Evolutionary conservation across 2,888 invertebrate genomes (phyloP).

Genomic region (Caenorhabditis virilis): DNA sequence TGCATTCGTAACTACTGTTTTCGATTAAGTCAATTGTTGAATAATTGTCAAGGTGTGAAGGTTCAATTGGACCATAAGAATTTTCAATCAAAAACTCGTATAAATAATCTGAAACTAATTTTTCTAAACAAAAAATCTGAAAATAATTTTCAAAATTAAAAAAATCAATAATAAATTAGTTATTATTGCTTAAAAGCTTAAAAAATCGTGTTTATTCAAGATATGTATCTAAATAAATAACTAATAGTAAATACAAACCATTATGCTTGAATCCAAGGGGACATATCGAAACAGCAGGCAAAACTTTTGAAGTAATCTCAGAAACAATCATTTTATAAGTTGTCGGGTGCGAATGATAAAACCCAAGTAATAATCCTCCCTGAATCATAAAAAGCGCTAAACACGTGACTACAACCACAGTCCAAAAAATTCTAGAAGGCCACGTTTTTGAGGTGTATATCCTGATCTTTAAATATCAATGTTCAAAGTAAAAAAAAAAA

Average conservation of each 20-base stretch:
- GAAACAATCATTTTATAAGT: conserved; percentile 24
- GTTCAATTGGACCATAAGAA: too few relatives aligned
- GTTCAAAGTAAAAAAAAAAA: too few relatives aligned
- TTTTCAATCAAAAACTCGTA: conserved; percentile 3
- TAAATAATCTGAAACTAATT: not conserved
- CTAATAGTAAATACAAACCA: too few relatives aligned
- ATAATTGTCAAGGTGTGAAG: too few relatives aligned
- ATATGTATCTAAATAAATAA: too few relatives aligned
- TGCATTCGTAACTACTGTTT: conserved; percentile 22
- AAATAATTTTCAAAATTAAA: too few relatives aligned
- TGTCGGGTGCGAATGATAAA: conserved; percentile 42
- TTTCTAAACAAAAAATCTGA: not conserved
- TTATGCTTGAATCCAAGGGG: conserved; percentile 14
- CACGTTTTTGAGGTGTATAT: conserved; percentile 59
- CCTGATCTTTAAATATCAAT: conserved; percentile 36
- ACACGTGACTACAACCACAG: conserved; percentile 53
- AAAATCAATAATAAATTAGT: too few relatives aligned
- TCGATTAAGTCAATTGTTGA: too few relatives aligned
- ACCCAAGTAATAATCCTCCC: conserved; percentile 36
- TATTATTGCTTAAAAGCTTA: too few relatives aligned
- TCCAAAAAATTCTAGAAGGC: conserved; percentile 59
- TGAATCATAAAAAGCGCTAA: conserved; percentile 57
- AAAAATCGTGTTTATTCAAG: too few relatives aligned
- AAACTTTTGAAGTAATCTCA: conserved; percentile 1
- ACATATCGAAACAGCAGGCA: conserved; percentile 40